Percentiles rank a stretch among this genome's conserved stretches.
Evolutionary conservation across 2,113 vertebrate genomes (phyloP).

Genomic region (mouse (Mus musculus)): DNA sequence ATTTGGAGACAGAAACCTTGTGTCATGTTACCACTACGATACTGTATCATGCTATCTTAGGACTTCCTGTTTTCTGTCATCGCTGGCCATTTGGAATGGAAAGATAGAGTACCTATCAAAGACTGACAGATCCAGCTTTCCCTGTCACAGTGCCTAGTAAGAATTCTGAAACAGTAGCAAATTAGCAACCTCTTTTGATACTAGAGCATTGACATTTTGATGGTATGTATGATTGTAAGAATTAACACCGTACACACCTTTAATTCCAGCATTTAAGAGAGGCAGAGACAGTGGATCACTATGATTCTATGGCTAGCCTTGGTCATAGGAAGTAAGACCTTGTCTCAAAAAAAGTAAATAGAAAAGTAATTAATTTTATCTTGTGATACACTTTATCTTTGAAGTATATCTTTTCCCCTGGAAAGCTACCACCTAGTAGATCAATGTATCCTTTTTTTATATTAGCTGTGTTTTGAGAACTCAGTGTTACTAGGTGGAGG

Average conservation of each 20-base stretch:
- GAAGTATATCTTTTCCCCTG: conserved; percentile 15
- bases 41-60: background rate
- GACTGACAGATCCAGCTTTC: conserved; percentile 12
- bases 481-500: background rate
- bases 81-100: conserved; percentile 39
- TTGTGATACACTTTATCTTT: conserved; percentile 33
- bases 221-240: conserved; percentile 12
- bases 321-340: background rate
- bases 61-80: conserved; percentile 27
- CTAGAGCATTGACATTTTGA: conserved; percentile 37
- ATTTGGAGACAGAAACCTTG: background rate
- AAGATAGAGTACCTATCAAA: conserved; percentile 39
- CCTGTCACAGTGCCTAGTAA: background rate
- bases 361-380: conserved; percentile 26
- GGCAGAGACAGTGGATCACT: background rate
- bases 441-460: background rate
- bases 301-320: background rate
- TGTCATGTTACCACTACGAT: background rate
- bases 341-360: background rate
- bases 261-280: background rate
- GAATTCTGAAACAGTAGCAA: conserved; percentile 2
- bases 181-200: background rate
- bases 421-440: conserved; percentile 17
- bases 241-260: background rate
- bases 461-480: conserved; percentile 30